Base-by-base conservation (phyloP, 2,113 vertebrate genomes). In the Clupea harengus region DNA sequence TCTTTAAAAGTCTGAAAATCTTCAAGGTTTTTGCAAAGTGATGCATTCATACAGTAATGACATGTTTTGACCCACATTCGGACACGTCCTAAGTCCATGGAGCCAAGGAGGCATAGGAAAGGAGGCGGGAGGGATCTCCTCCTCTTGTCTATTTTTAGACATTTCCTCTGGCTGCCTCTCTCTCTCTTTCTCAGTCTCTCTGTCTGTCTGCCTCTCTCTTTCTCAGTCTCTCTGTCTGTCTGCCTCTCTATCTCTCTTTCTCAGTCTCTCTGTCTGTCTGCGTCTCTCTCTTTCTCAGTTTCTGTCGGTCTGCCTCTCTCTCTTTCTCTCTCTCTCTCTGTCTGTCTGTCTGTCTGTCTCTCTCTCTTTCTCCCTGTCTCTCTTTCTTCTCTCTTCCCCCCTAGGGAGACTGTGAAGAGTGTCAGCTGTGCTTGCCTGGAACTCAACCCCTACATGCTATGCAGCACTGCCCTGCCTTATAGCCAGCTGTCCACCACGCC, bases 401-500 rank as follows among this genome's bases (percentile, higher is more conserved):
- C 80, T 82, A 49, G 81, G 72, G 80, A 47, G 85, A 82, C 85
- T 80, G 86, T 57, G 82, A 81, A 90, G 89, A 86, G 89, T 80
- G 86, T 93, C 95, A 94, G 94, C 94, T 95, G 94, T 83, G 92
- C 87, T 81, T 4, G 72, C 72, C 72, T 84, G 52, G 84, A 93
- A 93, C 92, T 91, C 88, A 90, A 87, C 72, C 89, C 88, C 87
- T 89, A 49, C 92, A 93, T 94, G 89, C 92, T 91, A 87, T 89
- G 85, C 88, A 85, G 81, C 91, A 86, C 87, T 88, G 52, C 91
- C 93, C 92, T 60, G 50, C 90, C 86, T 84, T n/a, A 88, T 85
- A 60, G 86, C 91, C 94, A 95, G 94, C 94, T 94, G 92, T 92
- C 11, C 83, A 90, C 89, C 88, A 52, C 89, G 89, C 94, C 93